Evolutionary conservation across 2,888 invertebrate genomes (phyloP).

Genomic region (Leptinotarsa juncta): DNA sequence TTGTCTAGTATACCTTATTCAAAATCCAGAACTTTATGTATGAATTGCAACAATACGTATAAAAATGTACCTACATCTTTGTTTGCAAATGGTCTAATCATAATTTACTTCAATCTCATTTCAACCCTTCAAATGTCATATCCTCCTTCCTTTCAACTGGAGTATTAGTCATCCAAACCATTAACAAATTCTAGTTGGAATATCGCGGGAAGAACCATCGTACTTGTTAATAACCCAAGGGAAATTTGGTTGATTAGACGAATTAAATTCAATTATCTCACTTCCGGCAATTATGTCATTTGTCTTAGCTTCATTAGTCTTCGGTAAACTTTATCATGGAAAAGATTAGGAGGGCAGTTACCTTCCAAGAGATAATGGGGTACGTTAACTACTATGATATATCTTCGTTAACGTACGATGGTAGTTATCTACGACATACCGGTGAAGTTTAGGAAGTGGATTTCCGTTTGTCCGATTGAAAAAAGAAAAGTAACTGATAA

Average conservation of each 20-base stretch:
- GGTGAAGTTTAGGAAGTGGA: too few relatives aligned
- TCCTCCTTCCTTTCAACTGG: neutral
- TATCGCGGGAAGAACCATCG: conserved; percentile 8
- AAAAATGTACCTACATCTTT: too few relatives aligned
- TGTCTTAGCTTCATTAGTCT: conserved; percentile 21
- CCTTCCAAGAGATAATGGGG: conserved; percentile 15
- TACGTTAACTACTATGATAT: neutral
- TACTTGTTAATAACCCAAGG: conserved; percentile 13
- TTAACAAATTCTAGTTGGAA: neutral
- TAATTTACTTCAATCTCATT: too few relatives aligned
- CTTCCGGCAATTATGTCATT: conserved; percentile 27
- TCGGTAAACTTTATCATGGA: conserved; percentile 19
- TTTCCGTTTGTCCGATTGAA: too few relatives aligned
- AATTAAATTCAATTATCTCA: conserved; percentile 26
- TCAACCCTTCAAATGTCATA: too few relatives aligned
- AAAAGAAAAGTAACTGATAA: too few relatives aligned
- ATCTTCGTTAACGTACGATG: neutral
- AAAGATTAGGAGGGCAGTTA: conserved; percentile 25
- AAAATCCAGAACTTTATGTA: too few relatives aligned
- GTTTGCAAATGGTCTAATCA: too few relatives aligned
- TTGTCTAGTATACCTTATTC: too few relatives aligned
- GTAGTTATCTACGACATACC: neutral
- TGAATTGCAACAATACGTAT: too few relatives aligned
- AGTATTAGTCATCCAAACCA: neutral
- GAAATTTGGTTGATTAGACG: conserved; percentile 23